These are phyloP conservation scores for Hydroisotoma schaefferi DNA, from an alignment of 2,888 invertebrate species.

Conservation along the genomic window DNA sequence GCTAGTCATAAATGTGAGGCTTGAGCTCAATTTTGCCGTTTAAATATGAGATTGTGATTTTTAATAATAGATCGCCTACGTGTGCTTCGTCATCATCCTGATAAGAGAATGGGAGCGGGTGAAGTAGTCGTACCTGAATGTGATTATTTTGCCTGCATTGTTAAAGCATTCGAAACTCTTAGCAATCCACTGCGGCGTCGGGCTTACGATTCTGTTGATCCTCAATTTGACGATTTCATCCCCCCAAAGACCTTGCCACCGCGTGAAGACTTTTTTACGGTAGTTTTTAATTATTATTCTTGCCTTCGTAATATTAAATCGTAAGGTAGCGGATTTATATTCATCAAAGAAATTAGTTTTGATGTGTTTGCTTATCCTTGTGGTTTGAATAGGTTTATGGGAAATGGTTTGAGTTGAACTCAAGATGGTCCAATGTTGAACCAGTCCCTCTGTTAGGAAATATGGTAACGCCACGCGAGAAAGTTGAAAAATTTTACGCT, in stretches of 20 bases:
- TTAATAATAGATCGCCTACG: conserved; percentile 63
- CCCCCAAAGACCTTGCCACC: conserved; percentile 69
- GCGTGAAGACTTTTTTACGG: conserved; percentile 43
- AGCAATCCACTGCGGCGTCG: conserved; percentile 76
- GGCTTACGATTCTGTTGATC: conserved; percentile 96
- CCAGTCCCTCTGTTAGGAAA: conserved; percentile 80
- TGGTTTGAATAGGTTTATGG: conserved; percentile 52
- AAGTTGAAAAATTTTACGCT: conserved; percentile 90
- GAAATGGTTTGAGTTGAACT: conserved; percentile 66
- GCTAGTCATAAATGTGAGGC: background rate
- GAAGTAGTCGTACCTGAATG: conserved; percentile 84
- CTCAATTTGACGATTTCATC: conserved; percentile 82
- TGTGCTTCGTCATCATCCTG: conserved; percentile 94
- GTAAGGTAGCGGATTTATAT: background rate
- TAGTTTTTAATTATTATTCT: conserved; percentile 14
- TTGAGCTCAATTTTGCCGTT: too few relatives aligned
- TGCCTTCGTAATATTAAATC: background rate
- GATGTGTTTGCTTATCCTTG: conserved; percentile 13
- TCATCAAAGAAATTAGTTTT: conserved; percentile 4
- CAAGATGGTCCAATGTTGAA: conserved; percentile 86
- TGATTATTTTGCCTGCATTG: conserved; percentile 98
- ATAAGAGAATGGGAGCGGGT: conserved; percentile 88
- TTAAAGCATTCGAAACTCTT: conserved; percentile 89
- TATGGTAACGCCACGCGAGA: conserved; percentile 69
- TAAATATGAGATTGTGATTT: background rate